A percentile compares a stretch with the other conserved stretches of the same genome.
These are phyloP conservation scores for Habroteleia sp. DNA, from an alignment of 2,888 invertebrate species.

Conservation along the genomic window DNA sequence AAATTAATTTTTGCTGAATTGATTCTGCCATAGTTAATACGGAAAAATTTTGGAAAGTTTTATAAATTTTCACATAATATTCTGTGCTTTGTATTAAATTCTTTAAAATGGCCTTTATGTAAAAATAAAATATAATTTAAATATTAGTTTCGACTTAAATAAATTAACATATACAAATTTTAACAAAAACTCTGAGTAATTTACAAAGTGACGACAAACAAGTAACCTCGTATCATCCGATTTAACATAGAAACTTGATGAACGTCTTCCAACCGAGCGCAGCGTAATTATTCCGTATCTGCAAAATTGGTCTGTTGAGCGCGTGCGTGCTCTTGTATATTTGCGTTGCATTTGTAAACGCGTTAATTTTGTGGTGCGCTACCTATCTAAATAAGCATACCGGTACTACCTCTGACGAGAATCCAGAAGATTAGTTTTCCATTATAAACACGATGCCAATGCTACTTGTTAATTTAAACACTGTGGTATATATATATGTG, in stretches of 20 bases:
- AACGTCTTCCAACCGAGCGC: conserved; percentile 54
- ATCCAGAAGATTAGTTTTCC: conserved; percentile 64
- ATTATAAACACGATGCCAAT: conserved; percentile 61
- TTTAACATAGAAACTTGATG: conserved; percentile 59
- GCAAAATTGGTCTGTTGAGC: conserved; percentile 56
- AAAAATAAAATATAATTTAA: too few relatives aligned
- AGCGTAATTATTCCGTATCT: conserved; percentile 63
- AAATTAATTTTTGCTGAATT: too few relatives aligned
- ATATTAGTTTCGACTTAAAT: too few relatives aligned
- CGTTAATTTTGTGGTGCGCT: conserved; percentile 61
- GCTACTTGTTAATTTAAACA: conserved; percentile 54
- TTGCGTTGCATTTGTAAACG: conserved; percentile 63
- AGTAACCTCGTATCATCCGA: conserved; percentile 57
- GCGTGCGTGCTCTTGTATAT: conserved; percentile 62
- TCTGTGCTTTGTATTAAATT: too few relatives aligned
- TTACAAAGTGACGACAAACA: conserved; percentile 35
- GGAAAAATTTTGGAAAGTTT: too few relatives aligned
- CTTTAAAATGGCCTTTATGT: too few relatives aligned
- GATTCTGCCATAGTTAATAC: too few relatives aligned
- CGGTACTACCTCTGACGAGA: conserved; percentile 53
- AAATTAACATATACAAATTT: too few relatives aligned
- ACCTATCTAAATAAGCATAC: conserved; percentile 62
- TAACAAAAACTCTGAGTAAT: too few relatives aligned
- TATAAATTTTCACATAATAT: too few relatives aligned
- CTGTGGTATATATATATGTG: conserved; percentile 12